Base-by-base conservation (phyloP, 2,797 vertebrate species). In the Melanotaenia parkinsoni region DNA sequence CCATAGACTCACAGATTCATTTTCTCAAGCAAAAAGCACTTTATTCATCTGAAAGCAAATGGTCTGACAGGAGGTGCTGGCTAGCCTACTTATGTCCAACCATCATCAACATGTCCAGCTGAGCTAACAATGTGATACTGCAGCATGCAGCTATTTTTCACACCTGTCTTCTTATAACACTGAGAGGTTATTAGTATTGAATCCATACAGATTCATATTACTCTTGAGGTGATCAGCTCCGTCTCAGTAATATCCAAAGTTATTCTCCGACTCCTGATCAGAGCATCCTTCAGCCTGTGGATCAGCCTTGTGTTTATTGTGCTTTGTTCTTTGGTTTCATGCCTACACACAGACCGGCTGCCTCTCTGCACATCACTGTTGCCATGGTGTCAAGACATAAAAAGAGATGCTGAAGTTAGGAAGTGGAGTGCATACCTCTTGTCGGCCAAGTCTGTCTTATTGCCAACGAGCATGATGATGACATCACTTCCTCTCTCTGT, bases 391-490 rank as follows among this genome's bases (percentile, higher is more conserved):
- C 62, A 11, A 37, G 26, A 77, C 62, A 59, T 30, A 10, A 70
- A 72, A 62, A 18, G 24, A 72, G 71, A 72, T 3, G 33, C 64
- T 50, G 38, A 32, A 13, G n/a, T 57, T 13, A 24, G 37, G 33
- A 60, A 35, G 53, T 1, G 1, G 9, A 22, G 32, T 1, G 65
- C 88, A 51, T 84, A 96, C 96, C 96, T 95, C 87, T 97, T 97
- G 79, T 97, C 96, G 20, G 94, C 96, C 76, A 97, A 93, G 81
- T 97, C 96, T 51, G 96, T 97, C 91, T 97, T 97, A 80, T 97
- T 97, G 89, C 96, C 96, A 50, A 97, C 96, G 0, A 97, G 94
- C 96, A 97, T 97, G 67, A 97, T 97, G 89, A 97, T 97, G 88
- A 97, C 96, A 66, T 97, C 96, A 79, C 96, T 96, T 92, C 96